Conservation (phyloP, 1,140 invertebrate genomes). For the Listronotus bonariensis region DNA sequence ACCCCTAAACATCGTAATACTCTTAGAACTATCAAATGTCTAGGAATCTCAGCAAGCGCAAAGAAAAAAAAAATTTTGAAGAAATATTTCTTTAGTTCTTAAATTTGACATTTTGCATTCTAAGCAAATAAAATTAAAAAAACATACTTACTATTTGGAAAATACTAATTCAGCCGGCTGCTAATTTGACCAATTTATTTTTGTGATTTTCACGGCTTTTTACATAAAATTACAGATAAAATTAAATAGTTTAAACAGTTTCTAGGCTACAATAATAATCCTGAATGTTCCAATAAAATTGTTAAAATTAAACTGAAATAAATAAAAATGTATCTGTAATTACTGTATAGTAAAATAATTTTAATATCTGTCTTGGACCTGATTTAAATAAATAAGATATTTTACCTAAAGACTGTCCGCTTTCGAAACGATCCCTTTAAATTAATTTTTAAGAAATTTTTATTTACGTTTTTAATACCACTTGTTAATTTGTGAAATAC, state of each 20-base stretch:
- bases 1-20: no score
- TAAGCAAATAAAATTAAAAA: no score
- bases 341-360: constrained; percentile 26
- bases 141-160: no score
- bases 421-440: constrained; percentile 19
- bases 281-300: constrained; percentile 13
- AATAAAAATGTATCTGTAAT: constrained; percentile 26
- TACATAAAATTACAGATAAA: background rate
- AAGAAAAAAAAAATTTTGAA: no score
- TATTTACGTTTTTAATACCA: constrained; percentile 1
- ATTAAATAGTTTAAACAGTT: background rate
- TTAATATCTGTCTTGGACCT: constrained; percentile 24
- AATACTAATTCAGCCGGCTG: no score
- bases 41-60: no score
- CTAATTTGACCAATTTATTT: no score
- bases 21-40: no score
- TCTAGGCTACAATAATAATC: background rate
- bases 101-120: no score
- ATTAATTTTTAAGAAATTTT: constrained; percentile 7
- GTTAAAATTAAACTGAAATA: background rate
- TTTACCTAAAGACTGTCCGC: constrained; percentile 32
- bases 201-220: no score
- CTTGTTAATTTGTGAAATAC: background rate
- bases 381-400: constrained; percentile 26
- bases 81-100: no score